phyloP scores from a whole-genome alignment of 2,888 invertebrate genomes.

The Alloplasta piceator region DNA sequence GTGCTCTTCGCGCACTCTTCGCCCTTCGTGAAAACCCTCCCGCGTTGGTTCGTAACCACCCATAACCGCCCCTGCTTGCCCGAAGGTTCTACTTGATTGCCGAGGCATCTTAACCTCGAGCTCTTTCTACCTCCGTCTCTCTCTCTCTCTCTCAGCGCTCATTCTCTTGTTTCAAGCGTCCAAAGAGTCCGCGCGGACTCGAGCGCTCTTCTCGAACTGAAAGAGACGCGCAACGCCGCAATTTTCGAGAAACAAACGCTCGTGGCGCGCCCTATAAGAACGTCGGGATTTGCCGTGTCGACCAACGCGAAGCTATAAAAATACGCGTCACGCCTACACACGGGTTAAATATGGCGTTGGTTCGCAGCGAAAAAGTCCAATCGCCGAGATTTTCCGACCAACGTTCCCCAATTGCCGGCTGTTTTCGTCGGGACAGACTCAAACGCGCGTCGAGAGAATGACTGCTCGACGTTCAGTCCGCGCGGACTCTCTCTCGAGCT shows the following conservation, averaged over 20 bases:
- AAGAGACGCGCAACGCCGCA: not conserved
- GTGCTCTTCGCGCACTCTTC: slow-evolving; percentile 69
- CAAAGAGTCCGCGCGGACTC: slow-evolving; percentile 78
- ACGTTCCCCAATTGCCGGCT: slow-evolving; percentile 58
- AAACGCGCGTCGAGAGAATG: slow-evolving; percentile 49
- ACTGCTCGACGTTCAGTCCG: slow-evolving; percentile 77
- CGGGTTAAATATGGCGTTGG: slow-evolving; percentile 76
- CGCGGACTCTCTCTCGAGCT: slow-evolving; percentile 81
- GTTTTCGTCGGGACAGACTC: not conserved
- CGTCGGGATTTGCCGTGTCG: slow-evolving; percentile 40
- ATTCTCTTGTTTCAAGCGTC: slow-evolving; percentile 36
- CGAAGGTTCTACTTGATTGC: slow-evolving; percentile 83
- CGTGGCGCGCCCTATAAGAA: slow-evolving; percentile 73
- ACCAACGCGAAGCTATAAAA: slow-evolving; percentile 76
- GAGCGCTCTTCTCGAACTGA: slow-evolving; percentile 10
- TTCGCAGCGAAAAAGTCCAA: slow-evolving; percentile 78
- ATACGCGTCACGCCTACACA: slow-evolving; percentile 75
- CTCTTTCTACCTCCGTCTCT: slow-evolving; percentile 31
- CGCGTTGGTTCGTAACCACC: slow-evolving; percentile 77
- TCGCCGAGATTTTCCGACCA: slow-evolving; percentile 58
- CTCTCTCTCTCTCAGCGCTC: slow-evolving; percentile 22
- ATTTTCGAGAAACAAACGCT: slow-evolving; percentile 9
- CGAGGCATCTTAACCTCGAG: slow-evolving; percentile 82
- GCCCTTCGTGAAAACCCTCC: slow-evolving; percentile 61
- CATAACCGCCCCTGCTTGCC: slow-evolving; percentile 82